These are phyloP conservation scores for Drosophila kanapiae DNA, from an alignment of 1,140 invertebrate species.

Conservation along the genomic window DNA sequence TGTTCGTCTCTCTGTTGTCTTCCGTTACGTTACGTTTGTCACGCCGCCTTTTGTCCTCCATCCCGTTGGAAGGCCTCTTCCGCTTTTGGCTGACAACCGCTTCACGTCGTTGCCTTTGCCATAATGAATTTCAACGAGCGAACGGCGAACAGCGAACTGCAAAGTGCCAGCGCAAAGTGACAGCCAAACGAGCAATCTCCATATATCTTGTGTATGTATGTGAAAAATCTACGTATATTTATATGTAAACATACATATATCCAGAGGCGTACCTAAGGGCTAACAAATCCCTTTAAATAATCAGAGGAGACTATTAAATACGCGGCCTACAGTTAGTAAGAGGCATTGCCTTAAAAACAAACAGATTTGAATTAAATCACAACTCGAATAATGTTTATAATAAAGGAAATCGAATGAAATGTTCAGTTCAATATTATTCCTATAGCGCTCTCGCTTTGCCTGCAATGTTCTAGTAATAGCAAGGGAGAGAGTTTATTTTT, in stretches of 20 bases:
- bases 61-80: conserved; percentile 27
- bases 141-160: conserved; percentile 32
- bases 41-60: conserved; percentile 63
- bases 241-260: neutral
- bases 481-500: neutral
- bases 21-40: conserved; percentile 80
- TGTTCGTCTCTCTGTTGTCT: conserved; percentile 53
- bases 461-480: neutral
- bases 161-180: conserved; percentile 66
- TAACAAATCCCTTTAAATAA: neutral
- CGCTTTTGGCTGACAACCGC: conserved; percentile 30
- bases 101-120: conserved; percentile 31
- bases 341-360: too few species aligned
- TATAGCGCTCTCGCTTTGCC: neutral
- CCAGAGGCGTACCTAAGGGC: neutral
- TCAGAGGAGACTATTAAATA: neutral
- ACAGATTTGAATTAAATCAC: too few species aligned
- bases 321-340: too few species aligned
- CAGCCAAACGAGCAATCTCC: conserved; percentile 69
- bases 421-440: neutral
- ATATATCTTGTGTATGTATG: neutral
- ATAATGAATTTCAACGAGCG: conserved; percentile 79
- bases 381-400: too few species aligned
- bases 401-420: neutral
- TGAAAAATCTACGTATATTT: conserved; percentile 4